These are phyloP conservation scores for Galerucella pusilla DNA, from an alignment of 2,888 invertebrate genomes.

Conservation along the genomic window DNA sequence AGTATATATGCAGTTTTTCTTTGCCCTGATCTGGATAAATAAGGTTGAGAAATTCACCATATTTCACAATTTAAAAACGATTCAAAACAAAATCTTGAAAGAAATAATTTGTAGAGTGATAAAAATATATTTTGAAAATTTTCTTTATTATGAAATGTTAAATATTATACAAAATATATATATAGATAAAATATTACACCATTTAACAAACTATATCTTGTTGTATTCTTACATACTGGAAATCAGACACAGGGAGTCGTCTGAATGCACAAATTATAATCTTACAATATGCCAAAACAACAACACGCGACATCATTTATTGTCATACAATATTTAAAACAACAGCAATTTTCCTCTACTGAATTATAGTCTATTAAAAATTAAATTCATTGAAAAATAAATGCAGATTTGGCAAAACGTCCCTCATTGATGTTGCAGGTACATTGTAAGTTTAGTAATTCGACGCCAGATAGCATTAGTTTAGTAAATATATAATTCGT, in stretches of 20 bases:
- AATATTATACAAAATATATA: constrained; percentile 32
- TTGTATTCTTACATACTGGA: background rate
- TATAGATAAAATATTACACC: constrained; percentile 17
- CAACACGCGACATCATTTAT: background rate
- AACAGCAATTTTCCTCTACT: background rate
- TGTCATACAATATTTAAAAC: background rate
- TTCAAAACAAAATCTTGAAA: no score
- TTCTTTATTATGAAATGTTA: constrained; percentile 30
- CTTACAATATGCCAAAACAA: constrained; percentile 8
- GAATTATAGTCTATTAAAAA: background rate
- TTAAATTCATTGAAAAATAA: background rate
- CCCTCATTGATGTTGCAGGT: background rate
- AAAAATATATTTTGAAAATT: constrained; percentile 9
- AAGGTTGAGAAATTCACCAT: no score
- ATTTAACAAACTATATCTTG: constrained; percentile 29
- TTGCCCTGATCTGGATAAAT: no score
- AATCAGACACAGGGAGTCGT: background rate
- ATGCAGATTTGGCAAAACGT: constrained; percentile 1
- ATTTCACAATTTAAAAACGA: no score
- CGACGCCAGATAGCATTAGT: background rate
- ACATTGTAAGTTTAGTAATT: background rate
- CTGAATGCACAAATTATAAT: background rate
- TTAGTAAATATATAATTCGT: background rate
- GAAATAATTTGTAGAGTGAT: background rate
- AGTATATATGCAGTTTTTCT: no score